These are phyloP conservation scores for Rhagoletis zephyria DNA, from an alignment of 1,140 invertebrate genomes.

Conservation along the genomic window DNA sequence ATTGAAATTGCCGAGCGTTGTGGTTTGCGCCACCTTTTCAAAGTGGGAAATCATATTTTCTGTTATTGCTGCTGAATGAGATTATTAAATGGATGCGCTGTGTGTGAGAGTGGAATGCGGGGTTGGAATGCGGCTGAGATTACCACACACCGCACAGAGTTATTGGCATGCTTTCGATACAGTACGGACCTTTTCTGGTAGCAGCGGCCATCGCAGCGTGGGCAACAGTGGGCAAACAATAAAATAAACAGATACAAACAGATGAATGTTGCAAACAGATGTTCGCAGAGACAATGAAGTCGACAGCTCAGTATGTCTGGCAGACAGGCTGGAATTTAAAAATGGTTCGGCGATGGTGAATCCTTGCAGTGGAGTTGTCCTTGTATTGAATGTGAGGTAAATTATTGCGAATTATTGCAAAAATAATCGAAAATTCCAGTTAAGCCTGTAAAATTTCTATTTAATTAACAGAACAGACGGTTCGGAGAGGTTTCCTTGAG, in stretches of 20 bases:
- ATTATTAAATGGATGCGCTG: constrained; percentile 72
- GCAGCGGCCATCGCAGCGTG: no score
- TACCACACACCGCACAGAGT: background rate
- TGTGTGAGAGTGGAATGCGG: background rate
- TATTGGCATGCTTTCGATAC: background rate
- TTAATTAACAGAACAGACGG: no score
- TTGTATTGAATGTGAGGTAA: background rate
- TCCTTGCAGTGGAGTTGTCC: background rate
- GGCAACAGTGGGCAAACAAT: constrained; percentile 8
- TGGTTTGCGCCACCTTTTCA: constrained; percentile 10
- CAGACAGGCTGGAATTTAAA: background rate
- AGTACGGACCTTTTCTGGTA: background rate
- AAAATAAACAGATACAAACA: constrained; percentile 37
- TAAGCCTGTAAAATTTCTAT: background rate
- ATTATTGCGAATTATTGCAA: background rate
- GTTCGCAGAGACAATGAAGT: constrained; percentile 40
- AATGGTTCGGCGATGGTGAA: background rate
- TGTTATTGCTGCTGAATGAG: constrained; percentile 72
- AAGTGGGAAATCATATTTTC: constrained; percentile 70
- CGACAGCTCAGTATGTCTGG: background rate
- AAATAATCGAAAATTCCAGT: background rate
- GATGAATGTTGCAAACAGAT: constrained; percentile 39
- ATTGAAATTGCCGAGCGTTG: background rate
- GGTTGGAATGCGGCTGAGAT: constrained; percentile 11
- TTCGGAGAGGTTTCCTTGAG: background rate